These are phyloP conservation scores for Heliangelus exortis DNA, from an alignment of 2,797 vertebrate species.

Conservation along the genomic window DNA sequence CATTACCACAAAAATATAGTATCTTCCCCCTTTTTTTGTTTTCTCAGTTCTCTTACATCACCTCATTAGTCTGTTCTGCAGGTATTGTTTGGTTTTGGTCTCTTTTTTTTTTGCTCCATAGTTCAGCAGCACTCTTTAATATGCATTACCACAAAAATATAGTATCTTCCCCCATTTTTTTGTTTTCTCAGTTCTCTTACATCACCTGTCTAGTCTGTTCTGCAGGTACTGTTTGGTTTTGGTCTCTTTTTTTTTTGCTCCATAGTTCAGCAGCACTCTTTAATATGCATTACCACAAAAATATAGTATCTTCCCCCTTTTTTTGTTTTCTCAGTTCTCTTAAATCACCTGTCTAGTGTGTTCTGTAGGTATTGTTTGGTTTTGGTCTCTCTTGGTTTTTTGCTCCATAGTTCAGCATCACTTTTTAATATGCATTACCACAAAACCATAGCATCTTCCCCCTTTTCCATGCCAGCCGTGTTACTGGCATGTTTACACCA, in stretches of 20 bases:
- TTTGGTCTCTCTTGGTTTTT: neutral
- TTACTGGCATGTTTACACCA: accelerated
- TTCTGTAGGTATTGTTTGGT: neutral
- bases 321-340: neutral
- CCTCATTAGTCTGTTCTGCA: too few species aligned
- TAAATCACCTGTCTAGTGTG: neutral
- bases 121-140: too few species aligned
- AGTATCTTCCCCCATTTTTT: neutral
- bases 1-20: too few species aligned
- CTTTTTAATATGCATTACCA: neutral
- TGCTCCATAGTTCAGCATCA: neutral
- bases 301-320: neutral
- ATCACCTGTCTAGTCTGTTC: neutral
- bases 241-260: neutral
- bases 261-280: neutral
- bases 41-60: too few species aligned
- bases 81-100: too few species aligned
- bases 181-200: too few species aligned
- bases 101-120: too few species aligned
- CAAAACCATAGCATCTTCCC: neutral
- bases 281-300: neutral
- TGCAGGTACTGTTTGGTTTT: neutral
- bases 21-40: too few species aligned
- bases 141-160: neutral
- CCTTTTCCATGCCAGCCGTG: neutral